phyloP scores from a whole-genome alignment of 2,797 vertebrate species.

The Thalassophryne amazonica region DNA sequence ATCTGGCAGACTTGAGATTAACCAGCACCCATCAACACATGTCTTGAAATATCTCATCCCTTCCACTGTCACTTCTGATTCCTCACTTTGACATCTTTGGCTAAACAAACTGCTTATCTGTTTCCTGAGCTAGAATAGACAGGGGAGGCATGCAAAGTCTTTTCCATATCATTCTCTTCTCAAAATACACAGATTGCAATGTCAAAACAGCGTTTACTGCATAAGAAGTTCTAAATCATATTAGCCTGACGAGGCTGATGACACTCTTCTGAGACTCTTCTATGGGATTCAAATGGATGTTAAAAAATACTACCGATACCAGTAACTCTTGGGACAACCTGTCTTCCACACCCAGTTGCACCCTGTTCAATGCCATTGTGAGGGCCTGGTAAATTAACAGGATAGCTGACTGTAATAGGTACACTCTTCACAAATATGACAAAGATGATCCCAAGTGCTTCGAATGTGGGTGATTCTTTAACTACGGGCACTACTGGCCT shows the following conservation, averaged over 20 bases:
- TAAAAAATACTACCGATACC: too few species aligned
- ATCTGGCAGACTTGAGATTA: slow-evolving; percentile 63
- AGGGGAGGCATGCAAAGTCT: slow-evolving; percentile 28
- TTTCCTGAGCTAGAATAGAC: slow-evolving; percentile 29
- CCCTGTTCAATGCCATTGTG: too few species aligned
- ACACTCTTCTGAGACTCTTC: too few species aligned
- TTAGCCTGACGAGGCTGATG: slow-evolving; percentile 37
- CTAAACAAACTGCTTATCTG: slow-evolving; percentile 67
- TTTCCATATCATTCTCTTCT: slow-evolving; percentile 42
- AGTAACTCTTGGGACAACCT: too few species aligned
- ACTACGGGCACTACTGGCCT: too few species aligned
- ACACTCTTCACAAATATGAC: too few species aligned
- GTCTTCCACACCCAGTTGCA: too few species aligned
- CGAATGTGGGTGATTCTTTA: too few species aligned
- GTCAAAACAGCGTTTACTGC: slow-evolving; percentile 43
- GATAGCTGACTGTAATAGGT: too few species aligned
- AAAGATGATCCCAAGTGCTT: too few species aligned
- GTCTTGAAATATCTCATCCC: slow-evolving; percentile 62
- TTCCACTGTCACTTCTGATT: slow-evolving; percentile 55
- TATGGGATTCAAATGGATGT: too few species aligned
- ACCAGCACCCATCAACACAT: slow-evolving; percentile 54
- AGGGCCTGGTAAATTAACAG: too few species aligned
- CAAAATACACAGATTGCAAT: slow-evolving; percentile 45
- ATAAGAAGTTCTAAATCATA: slow-evolving; percentile 38
- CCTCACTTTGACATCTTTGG: slow-evolving; percentile 46